A percentile compares a stretch with the other conserved stretches of the same genome.
phyloP scores from a whole-genome alignment of 2,113 vertebrate species.

The Rhinoderma darwinii region DNA sequence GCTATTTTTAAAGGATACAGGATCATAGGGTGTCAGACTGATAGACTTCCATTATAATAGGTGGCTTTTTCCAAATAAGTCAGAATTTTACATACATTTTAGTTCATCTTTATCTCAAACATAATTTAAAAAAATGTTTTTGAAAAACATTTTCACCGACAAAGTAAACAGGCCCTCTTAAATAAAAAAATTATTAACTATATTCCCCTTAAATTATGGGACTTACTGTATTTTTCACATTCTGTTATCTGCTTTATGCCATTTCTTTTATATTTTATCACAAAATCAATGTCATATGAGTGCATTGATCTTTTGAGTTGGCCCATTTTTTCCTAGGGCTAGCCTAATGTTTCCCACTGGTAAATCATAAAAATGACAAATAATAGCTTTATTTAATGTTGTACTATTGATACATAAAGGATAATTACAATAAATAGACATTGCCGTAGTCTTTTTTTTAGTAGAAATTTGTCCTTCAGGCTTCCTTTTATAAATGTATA shows the following conservation, averaged over 20 bases:
- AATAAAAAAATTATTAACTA: neutral
- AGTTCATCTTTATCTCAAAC: no score
- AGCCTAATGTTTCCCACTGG: neutral
- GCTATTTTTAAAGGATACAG: no score
- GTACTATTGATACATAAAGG: neutral
- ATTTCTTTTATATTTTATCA: conserved; percentile 15
- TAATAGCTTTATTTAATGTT: conserved; percentile 1
- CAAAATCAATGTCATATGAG: conserved; percentile 4
- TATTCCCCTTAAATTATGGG: neutral
- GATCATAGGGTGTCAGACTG: no score
- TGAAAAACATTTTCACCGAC: neutral
- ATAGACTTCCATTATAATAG: no score
- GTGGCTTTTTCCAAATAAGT: no score
- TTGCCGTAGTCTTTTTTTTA: neutral
- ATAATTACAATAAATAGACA: conserved; percentile 12
- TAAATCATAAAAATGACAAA: conserved; percentile 17
- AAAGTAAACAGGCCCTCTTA: neutral
- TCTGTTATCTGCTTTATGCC: neutral
- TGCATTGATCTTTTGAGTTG: neutral
- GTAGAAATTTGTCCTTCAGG: neutral
- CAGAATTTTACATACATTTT: no score
- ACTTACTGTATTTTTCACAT: conserved; percentile 17
- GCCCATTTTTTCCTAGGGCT: neutral
- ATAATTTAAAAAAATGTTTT: neutral
- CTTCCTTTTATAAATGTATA: neutral